Percentiles rank a stretch among this genome's conserved stretches.
Conservation (phyloP, 2,888 invertebrate genomes). For the Eulithis testata region DNA sequence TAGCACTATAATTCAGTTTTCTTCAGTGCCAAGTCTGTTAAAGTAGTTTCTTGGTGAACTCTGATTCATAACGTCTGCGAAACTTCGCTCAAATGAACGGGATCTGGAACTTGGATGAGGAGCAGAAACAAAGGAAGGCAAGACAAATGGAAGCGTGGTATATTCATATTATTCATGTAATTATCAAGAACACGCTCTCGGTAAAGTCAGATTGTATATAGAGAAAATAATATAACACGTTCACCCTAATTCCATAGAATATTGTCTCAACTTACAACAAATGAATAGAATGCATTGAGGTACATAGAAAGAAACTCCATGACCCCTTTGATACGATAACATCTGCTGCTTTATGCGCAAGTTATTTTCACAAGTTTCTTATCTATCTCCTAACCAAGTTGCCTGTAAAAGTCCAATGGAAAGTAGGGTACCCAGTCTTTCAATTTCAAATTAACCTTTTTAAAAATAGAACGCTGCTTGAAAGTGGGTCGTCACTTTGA, state of each 20-base stretch:
- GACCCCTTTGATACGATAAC: constrained; percentile 20
- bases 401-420: constrained; percentile 13
- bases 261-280: constrained; percentile 1
- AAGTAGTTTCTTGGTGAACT: constrained; percentile 18
- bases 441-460: constrained; percentile 44
- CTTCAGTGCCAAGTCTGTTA: constrained; percentile 19
- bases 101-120: constrained; percentile 14
- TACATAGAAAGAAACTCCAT: constrained; percentile 8
- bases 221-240: too few relatives aligned
- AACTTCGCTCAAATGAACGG: constrained; percentile 24
- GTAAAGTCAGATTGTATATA: too few relatives aligned
- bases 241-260: too few relatives aligned
- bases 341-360: constrained; percentile 22
- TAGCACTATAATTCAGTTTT: neutral
- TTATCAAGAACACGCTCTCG: too few relatives aligned
- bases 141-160: constrained; percentile 14
- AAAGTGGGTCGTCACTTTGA: constrained; percentile 45
- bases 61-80: constrained; percentile 18
- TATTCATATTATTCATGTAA: neutral
- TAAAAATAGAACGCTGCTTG: constrained; percentile 43
- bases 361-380: constrained; percentile 20
- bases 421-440: constrained; percentile 24
- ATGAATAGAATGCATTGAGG: constrained; percentile 8
- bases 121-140: constrained; percentile 19
- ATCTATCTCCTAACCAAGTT: constrained; percentile 29